A percentile compares a stretch with the other conserved stretches of the same genome.
These are phyloP conservation scores for Pholis gunnellus DNA, from an alignment of 2,113 vertebrate genomes.

Conservation along the genomic window DNA sequence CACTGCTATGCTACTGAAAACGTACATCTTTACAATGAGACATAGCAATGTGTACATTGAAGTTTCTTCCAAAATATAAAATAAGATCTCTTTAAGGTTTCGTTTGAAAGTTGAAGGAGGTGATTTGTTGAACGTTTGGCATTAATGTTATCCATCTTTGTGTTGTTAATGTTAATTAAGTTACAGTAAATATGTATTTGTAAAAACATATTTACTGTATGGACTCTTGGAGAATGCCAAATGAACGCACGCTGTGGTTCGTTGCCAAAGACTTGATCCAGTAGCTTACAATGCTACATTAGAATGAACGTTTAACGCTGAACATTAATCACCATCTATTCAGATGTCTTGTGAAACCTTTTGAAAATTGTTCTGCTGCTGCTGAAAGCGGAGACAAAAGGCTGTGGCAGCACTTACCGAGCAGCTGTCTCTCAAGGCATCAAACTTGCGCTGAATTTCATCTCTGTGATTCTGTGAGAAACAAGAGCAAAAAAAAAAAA, in stretches of 20 bases:
- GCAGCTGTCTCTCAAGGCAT: constrained; percentile 98
- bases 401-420: constrained; percentile 88
- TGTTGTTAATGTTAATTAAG: background rate
- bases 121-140: background rate
- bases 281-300: constrained; percentile 1
- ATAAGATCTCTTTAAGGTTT: background rate
- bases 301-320: background rate
- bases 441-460: constrained; percentile 99
- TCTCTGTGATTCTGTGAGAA: constrained; percentile 86
- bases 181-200: background rate
- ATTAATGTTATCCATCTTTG: background rate
- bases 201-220: background rate
- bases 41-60: background rate
- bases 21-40: constrained; percentile 10
- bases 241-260: constrained; percentile 4
- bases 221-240: background rate
- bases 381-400: constrained; percentile 28
- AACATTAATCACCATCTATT: constrained; percentile 17
- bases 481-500: constrained; percentile 9
- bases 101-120: background rate
- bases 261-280: constrained; percentile 3
- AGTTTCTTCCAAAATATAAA: background rate
- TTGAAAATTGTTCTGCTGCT: background rate
- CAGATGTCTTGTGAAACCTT: constrained; percentile 22
- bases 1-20: background rate